Percentiles rank a stretch among this genome's conserved stretches.
Conservation (phyloP, 2,888 invertebrate genomes). For the Unio pictorum region DNA sequence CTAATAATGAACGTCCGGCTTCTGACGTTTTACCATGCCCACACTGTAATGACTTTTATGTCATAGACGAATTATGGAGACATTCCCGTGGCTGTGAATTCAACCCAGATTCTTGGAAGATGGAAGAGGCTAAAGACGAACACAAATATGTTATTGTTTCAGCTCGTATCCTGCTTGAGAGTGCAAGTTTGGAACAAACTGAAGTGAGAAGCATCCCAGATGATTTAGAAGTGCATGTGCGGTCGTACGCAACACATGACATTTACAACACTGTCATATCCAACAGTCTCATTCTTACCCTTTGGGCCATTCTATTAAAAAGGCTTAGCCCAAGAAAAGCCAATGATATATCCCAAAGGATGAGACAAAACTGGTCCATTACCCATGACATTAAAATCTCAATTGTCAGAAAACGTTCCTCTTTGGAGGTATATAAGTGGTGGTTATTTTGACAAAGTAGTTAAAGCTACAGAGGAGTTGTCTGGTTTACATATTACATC, state of each 20-base stretch:
- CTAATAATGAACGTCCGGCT: slow-evolving; percentile 2
- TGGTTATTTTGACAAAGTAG: too few relatives aligned
- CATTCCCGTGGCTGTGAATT: slow-evolving; percentile 1
- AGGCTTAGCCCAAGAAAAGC: background rate
- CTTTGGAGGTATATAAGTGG: too few relatives aligned
- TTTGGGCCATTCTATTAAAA: too few relatives aligned
- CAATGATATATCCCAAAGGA: slow-evolving; percentile 3
- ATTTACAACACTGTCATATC: background rate
- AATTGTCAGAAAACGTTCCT: too few relatives aligned
- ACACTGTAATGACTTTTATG: slow-evolving; percentile 10
- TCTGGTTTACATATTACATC: slow-evolving; percentile 5
- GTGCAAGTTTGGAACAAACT: background rate
- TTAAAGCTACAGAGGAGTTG: slow-evolving; percentile 6
- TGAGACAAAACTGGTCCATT: slow-evolving; percentile 2
- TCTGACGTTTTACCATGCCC: slow-evolving; percentile 6
- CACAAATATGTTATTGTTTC: slow-evolving; percentile 1
- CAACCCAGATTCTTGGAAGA: background rate
- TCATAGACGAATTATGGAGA: slow-evolving; percentile 9
- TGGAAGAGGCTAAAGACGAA: too few relatives aligned
- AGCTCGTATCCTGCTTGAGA: slow-evolving; percentile 3
- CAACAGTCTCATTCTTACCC: too few relatives aligned
- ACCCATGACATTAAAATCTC: background rate
- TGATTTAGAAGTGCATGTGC: slow-evolving; percentile 6
- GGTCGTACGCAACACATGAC: slow-evolving; percentile 1
- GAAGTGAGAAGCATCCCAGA: background rate